phyloP scores from a whole-genome alignment of 2,113 vertebrate species.

The Poecile atricapillus region DNA sequence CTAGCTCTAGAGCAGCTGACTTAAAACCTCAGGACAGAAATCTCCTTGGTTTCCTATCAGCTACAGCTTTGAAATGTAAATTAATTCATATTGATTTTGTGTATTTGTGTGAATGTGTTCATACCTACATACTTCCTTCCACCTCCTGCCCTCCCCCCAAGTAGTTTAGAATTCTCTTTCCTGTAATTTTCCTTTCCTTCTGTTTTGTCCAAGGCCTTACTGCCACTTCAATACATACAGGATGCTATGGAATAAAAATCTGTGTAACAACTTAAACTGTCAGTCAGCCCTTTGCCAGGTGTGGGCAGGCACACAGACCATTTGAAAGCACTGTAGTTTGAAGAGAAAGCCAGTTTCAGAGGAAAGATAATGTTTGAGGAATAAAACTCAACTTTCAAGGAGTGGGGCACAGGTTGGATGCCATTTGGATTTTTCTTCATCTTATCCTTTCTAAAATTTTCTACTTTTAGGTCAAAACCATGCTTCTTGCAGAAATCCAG shows the following conservation, averaged over 20 bases:
- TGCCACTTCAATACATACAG: background rate
- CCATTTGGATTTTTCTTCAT: background rate
- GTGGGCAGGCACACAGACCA: background rate
- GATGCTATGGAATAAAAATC: background rate
- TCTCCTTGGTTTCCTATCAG: background rate
- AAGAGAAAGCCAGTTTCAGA: background rate
- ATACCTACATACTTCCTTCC: background rate
- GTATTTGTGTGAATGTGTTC: background rate
- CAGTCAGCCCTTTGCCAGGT: background rate
- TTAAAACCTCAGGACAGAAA: background rate
- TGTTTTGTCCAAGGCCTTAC: background rate
- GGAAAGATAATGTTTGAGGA: background rate
- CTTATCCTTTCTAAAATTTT: background rate
- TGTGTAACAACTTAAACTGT: background rate
- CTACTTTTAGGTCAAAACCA: background rate
- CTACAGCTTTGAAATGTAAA: background rate
- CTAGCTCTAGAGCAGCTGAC: background rate
- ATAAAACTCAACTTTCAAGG: background rate
- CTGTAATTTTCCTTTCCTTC: background rate
- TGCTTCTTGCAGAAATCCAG: background rate
- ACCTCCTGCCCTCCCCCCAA: fast-evolving
- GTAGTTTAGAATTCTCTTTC: background rate
- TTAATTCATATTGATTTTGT: background rate
- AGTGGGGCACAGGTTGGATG: background rate
- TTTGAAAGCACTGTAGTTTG: background rate